A percentile compares a stretch with the other conserved stretches of the same genome.
Evolutionary conservation across 2,888 invertebrate species (phyloP).

Genomic region (Taphrorychus bicolor): DNA sequence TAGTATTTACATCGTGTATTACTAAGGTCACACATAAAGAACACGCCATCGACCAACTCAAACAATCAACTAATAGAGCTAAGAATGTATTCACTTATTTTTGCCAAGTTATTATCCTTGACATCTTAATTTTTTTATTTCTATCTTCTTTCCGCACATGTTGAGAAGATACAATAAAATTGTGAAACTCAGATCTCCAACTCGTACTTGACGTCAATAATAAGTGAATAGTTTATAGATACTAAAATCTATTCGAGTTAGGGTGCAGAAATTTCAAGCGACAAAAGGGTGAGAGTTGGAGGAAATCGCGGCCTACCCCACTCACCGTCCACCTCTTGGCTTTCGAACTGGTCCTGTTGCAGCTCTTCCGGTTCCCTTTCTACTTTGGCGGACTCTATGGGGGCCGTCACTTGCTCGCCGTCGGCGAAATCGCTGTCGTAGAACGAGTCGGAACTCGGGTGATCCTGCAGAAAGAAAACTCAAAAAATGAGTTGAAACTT

Average conservation of each 20-base stretch:
- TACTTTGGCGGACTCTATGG: conserved; percentile 41
- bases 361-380: conserved; percentile 51
- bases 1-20: too few relatives aligned
- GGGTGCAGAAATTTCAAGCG: conserved; percentile 49
- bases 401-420: conserved; percentile 61
- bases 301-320: conserved; percentile 61
- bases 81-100: background rate
- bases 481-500: too few relatives aligned
- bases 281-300: conserved; percentile 22
- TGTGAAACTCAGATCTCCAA: too few relatives aligned
- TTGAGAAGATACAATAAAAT: too few relatives aligned
- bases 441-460: conserved; percentile 87
- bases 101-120: too few relatives aligned
- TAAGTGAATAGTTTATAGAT: background rate
- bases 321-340: conserved; percentile 72
- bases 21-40: too few relatives aligned
- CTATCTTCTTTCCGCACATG: too few relatives aligned
- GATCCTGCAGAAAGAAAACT: conserved; percentile 68
- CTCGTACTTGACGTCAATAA: too few relatives aligned
- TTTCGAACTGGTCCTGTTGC: conserved; percentile 67
- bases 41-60: background rate
- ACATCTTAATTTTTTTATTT: too few relatives aligned
- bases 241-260: too few relatives aligned
- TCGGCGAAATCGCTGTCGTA: conserved; percentile 89
- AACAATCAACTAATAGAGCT: background rate